phyloP scores from a whole-genome alignment of 2,888 invertebrate genomes.

The Harpalus rufipes region DNA sequence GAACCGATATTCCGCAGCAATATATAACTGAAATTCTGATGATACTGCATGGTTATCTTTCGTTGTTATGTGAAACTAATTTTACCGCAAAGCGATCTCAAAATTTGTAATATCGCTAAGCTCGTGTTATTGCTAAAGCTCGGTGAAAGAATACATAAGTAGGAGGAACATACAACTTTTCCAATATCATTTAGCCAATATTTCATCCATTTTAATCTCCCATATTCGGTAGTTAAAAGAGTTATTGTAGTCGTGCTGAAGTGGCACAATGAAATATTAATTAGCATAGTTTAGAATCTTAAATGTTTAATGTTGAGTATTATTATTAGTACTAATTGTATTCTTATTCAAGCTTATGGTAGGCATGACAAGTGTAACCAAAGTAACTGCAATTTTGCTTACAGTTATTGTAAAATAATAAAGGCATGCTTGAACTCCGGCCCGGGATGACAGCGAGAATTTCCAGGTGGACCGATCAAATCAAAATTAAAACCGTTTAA shows the following conservation, averaged over 20 bases:
- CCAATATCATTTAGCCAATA: slow-evolving; percentile 2
- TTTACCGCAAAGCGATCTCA: background rate
- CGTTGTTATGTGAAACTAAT: slow-evolving; percentile 3
- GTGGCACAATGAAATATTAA: too few relatives aligned
- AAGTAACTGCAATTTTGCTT: too few relatives aligned
- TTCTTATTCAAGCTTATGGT: too few relatives aligned
- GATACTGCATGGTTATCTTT: slow-evolving; percentile 32
- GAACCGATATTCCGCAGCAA: slow-evolving; percentile 42
- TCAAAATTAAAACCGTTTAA: too few relatives aligned
- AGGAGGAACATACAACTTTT: background rate
- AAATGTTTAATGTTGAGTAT: too few relatives aligned
- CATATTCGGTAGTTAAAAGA: background rate
- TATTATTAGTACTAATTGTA: too few relatives aligned
- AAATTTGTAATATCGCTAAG: slow-evolving; percentile 42
- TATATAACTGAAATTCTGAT: slow-evolving; percentile 50
- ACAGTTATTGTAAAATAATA: too few relatives aligned
- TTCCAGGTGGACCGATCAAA: too few relatives aligned
- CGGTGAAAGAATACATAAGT: slow-evolving; percentile 2
- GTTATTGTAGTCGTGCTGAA: background rate
- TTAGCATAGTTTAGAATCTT: too few relatives aligned
- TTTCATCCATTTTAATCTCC: background rate
- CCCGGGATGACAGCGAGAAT: too few relatives aligned
- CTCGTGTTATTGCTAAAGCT: slow-evolving; percentile 35
- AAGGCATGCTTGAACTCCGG: too few relatives aligned
- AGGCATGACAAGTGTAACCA: too few relatives aligned